Evolutionary conservation across 2,113 vertebrate species (phyloP).

Genomic region (Lepisosteus osseus): DNA sequence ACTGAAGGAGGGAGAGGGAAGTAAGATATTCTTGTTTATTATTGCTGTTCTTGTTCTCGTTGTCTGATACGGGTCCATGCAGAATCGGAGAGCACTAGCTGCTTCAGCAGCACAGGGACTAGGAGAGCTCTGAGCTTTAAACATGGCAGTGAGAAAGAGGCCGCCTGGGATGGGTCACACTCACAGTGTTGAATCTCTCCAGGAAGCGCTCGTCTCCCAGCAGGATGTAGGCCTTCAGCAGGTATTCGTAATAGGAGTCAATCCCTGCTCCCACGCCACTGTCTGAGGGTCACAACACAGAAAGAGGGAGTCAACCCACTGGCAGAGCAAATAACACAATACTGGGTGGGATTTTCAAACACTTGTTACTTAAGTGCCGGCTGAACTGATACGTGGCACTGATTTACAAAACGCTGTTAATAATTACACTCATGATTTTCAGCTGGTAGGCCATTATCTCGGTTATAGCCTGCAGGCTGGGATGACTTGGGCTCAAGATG

Average conservation of each 20-base stretch:
- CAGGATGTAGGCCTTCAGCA: slow-evolving; percentile 95
- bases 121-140: neutral
- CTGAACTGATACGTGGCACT: no score
- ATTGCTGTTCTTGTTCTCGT: neutral
- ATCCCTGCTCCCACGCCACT: slow-evolving; percentile 97
- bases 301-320: neutral
- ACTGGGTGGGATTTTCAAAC: no score
- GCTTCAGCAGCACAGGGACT: no score
- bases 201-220: slow-evolving; percentile 93
- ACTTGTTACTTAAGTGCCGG: no score
- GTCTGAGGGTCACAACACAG: slow-evolving; percentile 61
- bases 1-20: slow-evolving; percentile 7
- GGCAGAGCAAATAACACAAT: no score
- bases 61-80: no score
- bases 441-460: no score
- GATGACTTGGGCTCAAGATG: no score
- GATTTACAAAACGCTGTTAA: no score
- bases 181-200: slow-evolving; percentile 95
- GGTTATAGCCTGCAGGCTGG: no score
- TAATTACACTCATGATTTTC: no score
- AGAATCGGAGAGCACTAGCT: no score
- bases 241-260: slow-evolving; percentile 97
- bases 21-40: slow-evolving; percentile 9
- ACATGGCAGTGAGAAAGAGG: neutral
- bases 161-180: slow-evolving; percentile 22